A percentile compares a stretch with the other conserved stretches of the same genome.
phyloP scores from a whole-genome alignment of 2,113 vertebrate genomes.

The Psephotus haematonotus region DNA sequence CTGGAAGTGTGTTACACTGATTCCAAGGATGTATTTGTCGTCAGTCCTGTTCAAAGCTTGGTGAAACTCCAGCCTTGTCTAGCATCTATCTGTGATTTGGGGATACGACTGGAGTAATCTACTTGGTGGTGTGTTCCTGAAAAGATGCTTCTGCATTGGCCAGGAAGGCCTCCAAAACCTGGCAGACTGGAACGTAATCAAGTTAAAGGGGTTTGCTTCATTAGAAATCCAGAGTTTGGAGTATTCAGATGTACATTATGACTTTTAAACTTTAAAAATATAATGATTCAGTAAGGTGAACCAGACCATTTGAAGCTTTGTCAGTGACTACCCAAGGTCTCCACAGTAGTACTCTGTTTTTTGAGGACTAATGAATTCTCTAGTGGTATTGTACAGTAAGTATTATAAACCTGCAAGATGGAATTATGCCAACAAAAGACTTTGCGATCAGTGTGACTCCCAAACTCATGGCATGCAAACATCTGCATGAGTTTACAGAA shows the following conservation, averaged over 20 bases:
- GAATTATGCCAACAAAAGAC: neutral
- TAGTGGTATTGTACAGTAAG: neutral
- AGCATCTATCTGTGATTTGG: neutral
- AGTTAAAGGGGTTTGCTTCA: neutral
- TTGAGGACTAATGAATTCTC: neutral
- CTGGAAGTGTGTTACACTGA: neutral
- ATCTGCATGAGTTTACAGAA: neutral
- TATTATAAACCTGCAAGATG: neutral
- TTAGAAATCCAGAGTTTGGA: neutral
- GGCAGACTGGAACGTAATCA: neutral
- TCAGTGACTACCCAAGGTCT: neutral
- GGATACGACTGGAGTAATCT: neutral
- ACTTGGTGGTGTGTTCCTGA: neutral
- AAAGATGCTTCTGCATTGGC: neutral
- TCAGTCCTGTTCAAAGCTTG: neutral
- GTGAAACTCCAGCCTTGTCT: neutral
- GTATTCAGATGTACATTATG: neutral
- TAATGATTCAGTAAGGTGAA: neutral
- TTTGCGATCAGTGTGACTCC: neutral
- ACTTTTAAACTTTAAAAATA: neutral
- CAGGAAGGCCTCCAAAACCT: neutral
- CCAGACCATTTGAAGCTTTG: neutral
- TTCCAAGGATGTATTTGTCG: neutral
- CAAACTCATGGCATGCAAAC: neutral
- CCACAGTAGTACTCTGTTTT: neutral